Percentiles rank a stretch among this genome's conserved stretches.
These are phyloP conservation scores for Chrysemys picta DNA, from an alignment of 2,113 vertebrate species.

Conservation along the genomic window DNA sequence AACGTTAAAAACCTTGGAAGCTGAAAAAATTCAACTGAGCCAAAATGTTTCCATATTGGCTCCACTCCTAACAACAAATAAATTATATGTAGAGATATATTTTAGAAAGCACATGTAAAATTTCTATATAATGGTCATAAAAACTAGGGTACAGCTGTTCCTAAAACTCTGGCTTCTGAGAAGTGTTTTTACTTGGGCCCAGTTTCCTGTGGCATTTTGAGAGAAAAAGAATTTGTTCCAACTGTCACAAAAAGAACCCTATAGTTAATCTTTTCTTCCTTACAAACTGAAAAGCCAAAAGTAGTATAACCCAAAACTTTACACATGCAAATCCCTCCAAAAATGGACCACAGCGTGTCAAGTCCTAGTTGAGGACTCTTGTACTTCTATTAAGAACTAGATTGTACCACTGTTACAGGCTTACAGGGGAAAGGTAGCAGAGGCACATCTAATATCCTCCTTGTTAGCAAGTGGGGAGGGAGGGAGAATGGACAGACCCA, in stretches of 20 bases:
- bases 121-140: not conserved
- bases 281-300: not conserved
- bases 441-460: not conserved
- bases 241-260: not conserved
- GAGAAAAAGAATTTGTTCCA: not conserved
- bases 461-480: not conserved
- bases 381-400: not conserved
- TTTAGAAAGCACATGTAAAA: not conserved
- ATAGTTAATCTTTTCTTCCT: not conserved
- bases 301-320: not conserved
- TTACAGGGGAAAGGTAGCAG: not conserved
- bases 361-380: not conserved
- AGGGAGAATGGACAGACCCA: accelerated
- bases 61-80: not conserved
- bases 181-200: not conserved
- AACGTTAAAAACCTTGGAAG: not conserved
- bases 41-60: not conserved
- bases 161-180: not conserved
- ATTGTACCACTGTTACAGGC: not conserved
- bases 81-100: not conserved
- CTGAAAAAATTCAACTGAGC: not conserved
- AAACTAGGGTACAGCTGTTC: not conserved
- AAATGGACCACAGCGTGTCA: not conserved
- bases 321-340: not conserved
- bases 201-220: not conserved